Conservation (phyloP, 2,797 vertebrate species). For the Coranthus polyacanthus region DNA sequence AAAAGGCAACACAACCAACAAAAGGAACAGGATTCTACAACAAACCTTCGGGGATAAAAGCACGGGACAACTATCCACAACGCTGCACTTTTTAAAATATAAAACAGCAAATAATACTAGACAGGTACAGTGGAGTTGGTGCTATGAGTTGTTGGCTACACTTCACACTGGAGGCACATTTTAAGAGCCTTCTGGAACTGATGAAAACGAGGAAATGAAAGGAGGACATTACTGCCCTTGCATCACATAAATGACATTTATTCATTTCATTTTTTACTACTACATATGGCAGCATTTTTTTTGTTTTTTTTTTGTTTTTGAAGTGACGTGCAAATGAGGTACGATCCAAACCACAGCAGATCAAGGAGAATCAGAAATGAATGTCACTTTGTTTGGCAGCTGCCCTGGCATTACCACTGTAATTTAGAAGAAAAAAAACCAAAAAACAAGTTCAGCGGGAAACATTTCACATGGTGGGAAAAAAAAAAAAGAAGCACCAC, state of each 20-base stretch:
- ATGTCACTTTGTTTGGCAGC: constrained; percentile 31
- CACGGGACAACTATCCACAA: too few relatives aligned
- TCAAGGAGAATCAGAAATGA: constrained; percentile 11
- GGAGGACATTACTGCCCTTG: constrained; percentile 24
- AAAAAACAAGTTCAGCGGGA: too few relatives aligned
- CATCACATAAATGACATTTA: constrained; percentile 28
- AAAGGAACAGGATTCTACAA: background rate
- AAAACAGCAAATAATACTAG: too few relatives aligned
- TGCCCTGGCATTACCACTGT: constrained; percentile 16
- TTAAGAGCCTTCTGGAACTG: constrained; percentile 27
- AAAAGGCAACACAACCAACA: background rate
- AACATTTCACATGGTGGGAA: too few relatives aligned
- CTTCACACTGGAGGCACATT: background rate
- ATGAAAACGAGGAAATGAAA: constrained; percentile 36
- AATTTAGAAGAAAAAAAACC: constrained; percentile 18
- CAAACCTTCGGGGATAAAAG: background rate
- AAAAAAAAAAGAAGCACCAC: too few relatives aligned
- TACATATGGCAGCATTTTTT: constrained; percentile 11
- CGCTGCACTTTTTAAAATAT: too few relatives aligned
- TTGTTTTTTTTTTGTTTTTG: background rate
- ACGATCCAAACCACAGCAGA: constrained; percentile 30
- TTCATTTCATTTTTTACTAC: constrained; percentile 39
- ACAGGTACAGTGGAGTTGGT: background rate
- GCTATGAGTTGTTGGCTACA: constrained; percentile 11
- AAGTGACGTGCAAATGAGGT: constrained; percentile 22